Conservation (phyloP, 2,797 vertebrate species). For the Delichon dasypus region DNA sequence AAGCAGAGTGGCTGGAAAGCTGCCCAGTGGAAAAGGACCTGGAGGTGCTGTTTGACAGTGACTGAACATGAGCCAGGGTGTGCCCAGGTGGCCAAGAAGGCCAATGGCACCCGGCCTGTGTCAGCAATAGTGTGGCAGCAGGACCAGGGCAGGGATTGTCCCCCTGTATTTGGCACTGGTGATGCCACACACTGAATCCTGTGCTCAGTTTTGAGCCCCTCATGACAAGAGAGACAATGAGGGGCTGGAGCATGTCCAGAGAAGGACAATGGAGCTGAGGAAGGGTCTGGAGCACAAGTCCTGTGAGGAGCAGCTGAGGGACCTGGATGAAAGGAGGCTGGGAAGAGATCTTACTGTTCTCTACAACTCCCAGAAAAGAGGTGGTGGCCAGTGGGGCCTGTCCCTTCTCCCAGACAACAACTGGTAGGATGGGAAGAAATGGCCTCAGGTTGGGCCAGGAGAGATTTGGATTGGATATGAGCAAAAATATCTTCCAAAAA, state of each 20-base stretch:
- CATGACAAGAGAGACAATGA: not conserved
- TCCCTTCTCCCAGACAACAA: too few relatives aligned
- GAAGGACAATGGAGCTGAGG: not conserved
- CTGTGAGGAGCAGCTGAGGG: not conserved
- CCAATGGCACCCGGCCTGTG: not conserved
- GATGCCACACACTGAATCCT: rapidly evolving
- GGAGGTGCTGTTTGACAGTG: rapidly evolving
- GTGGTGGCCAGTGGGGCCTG: rapidly evolving
- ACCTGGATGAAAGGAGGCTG: not conserved
- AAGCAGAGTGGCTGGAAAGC: not conserved
- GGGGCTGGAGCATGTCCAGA: rapidly evolving
- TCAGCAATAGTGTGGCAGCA: not conserved
- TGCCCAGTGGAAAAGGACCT: not conserved
- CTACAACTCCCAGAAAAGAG: not conserved
- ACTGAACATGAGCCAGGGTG: not conserved
- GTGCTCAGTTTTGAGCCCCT: not conserved
- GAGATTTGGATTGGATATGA: not conserved
- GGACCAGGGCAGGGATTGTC: rapidly evolving
- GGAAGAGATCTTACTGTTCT: rapidly evolving
- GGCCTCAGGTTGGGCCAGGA: not conserved
- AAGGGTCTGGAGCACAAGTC: not conserved
- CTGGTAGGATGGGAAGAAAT: not conserved
- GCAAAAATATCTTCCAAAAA: not conserved
- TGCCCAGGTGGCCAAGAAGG: not conserved
- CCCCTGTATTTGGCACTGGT: rapidly evolving